These are phyloP conservation scores for Microdon myrmicae DNA, from an alignment of 2,888 invertebrate species.

Conservation along the genomic window DNA sequence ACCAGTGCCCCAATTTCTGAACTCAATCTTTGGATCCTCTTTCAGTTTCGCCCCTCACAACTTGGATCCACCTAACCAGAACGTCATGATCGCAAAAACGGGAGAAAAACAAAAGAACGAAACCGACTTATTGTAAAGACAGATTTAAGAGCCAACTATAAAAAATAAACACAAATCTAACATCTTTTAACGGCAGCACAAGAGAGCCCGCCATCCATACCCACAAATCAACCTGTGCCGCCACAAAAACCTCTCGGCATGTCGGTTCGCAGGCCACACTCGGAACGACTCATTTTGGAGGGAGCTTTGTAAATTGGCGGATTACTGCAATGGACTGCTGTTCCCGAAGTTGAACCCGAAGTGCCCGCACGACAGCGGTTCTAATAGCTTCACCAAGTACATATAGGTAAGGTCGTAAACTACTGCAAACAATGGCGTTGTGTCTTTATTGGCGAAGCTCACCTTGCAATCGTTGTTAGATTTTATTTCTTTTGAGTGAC, in stretches of 20 bases:
- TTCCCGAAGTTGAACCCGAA: constrained; percentile 20
- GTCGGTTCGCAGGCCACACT: constrained; percentile 9
- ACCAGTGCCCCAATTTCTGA: constrained; percentile 39
- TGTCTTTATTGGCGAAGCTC: no score
- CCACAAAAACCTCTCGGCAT: constrained; percentile 1
- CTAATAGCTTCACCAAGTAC: constrained; percentile 14
- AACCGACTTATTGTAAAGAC: constrained; percentile 23
- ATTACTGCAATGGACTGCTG: constrained; percentile 12
- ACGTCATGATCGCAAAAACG: constrained; percentile 13
- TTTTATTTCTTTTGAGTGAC: no score
- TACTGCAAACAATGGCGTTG: constrained; percentile 15
- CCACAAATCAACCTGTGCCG: constrained; percentile 18
- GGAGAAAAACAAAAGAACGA: constrained; percentile 1
- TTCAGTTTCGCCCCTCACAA: constrained; percentile 27
- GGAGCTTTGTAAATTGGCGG: constrained; percentile 1
- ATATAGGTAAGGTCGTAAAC: constrained; percentile 20
- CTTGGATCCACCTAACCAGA: constrained; percentile 17
- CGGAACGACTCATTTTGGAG: constrained; percentile 1
- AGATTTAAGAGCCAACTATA: constrained; percentile 20
- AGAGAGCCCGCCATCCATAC: constrained; percentile 2
- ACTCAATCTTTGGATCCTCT: constrained; percentile 36
- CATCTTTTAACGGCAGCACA: constrained; percentile 27
- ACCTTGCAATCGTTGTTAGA: no score
- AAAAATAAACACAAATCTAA: constrained; percentile 21
- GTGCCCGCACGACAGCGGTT: constrained; percentile 20